Base-by-base conservation (phyloP, 2,888 invertebrate species). In the Cynaeus angustus region DNA sequence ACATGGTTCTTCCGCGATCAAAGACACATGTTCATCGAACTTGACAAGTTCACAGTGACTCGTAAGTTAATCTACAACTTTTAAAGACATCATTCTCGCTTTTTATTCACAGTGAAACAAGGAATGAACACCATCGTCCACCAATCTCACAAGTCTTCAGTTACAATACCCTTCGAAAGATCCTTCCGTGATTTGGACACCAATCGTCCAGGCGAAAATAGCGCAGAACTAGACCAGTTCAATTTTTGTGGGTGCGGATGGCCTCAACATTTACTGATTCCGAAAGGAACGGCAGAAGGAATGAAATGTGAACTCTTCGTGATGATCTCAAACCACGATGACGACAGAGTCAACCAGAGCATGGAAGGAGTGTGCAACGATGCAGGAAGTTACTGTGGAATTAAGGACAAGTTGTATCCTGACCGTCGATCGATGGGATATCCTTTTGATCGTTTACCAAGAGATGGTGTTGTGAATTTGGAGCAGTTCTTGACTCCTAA, bases 181-280 rank as follows among this genome's bases (percentile, higher is more conserved):
- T 7, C 30, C 8, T 30, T 30, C 30, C 30, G 30, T 8, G 30
- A 30, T 8, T 30, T 30, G 30, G 30, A 30, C 30, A 30, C 30
- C 30, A 30, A 8, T 7, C 30, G 30, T 83, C 30, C 30, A 4
- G 30, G 30, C 4, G 30, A 4, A 30, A 30, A 30, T 8, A 30
- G 6, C 30, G 84, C 86, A 1, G 84, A 88, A 0, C 75, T 86
- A 66, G 85, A 84, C 6, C 86, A 88, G 75, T 93, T 92, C 85
- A 92, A 92, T 85, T 94, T 93, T 88, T 96, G 95, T 85, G 95
- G 95, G 70, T 96, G 95, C 79, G 94, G 95, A 55, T 95, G 95
- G 94, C 95, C 95, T 0, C 91, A 94, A 70, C 94, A 95, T 83
- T 88, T 95, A 89, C 87, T 94, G 3, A 75, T 94, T 30, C 92